Base-by-base conservation (phyloP, 2,888 invertebrate genomes). In the Hyposoter dolosus region DNA sequence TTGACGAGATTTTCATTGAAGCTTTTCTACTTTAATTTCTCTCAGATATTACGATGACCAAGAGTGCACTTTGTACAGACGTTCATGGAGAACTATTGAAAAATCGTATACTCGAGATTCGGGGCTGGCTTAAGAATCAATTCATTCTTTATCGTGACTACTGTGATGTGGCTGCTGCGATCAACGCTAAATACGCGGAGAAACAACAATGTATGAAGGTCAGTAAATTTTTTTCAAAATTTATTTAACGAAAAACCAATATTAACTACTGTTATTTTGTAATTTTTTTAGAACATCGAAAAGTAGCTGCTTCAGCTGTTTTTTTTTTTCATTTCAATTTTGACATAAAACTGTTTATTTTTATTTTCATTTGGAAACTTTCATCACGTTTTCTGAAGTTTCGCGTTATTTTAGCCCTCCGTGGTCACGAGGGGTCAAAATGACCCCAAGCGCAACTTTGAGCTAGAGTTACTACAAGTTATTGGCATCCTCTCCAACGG, bases 101-200 rank as follows among this genome's bases (percentile, higher is more conserved):
- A 40, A 88, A 89, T 69, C 90, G 89, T 71, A 56, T 92, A 9
- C 50, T 71, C n/a, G 88, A 87, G 60, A 92, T 92, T 86, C 91
- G 88, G 23, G 89, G 89, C n/a, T 91, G 92, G 91, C 66, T 92
- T 35, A 92, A 91, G 75, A 91, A 92, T 85, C 92, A 92, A 81
- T 92, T 92, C 56, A 75, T 88, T 2, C 82, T 92, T 50, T 92
- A 92, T 60, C 90, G 88, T 23, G 89, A 91, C n/a, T 91, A 90
- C 80, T 89, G 91, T 65, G 88, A 86, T 19, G 84, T 92, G 40
- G 91, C 91, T 35, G 87, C 88, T 63, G 88, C 89, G 7, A 79
- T 92, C 47, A 92, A 92, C 72, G 83, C 88, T n/a, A 91, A 89
- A 72, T 92, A 92, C 56, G 79, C 87, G 32, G 90, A 85, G 32